Conservation (phyloP, 2,888 invertebrate genomes). For the Dysmachus trigonus region DNA sequence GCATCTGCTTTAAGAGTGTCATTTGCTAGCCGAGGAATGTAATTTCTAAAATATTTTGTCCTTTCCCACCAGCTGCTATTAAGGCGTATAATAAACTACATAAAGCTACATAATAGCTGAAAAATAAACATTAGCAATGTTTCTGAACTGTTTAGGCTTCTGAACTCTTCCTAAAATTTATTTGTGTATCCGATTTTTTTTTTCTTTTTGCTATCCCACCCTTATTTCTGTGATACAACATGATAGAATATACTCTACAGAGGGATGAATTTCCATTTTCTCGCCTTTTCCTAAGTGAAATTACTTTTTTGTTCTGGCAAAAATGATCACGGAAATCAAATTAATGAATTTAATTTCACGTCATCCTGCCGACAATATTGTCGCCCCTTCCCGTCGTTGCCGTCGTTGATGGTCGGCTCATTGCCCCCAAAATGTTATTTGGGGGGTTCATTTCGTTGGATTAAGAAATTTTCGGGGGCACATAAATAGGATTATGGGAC, state of each 20-base stretch:
- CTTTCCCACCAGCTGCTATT: slow-evolving; percentile 18
- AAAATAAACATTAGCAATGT: background rate
- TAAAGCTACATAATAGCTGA: background rate
- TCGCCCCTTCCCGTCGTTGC: background rate
- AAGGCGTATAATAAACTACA: no score
- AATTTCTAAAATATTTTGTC: slow-evolving; percentile 25
- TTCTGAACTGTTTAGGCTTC: background rate
- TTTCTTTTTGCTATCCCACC: background rate
- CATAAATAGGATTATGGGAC: background rate
- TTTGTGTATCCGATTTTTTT: background rate
- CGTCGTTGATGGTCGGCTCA: background rate
- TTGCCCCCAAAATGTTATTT: background rate
- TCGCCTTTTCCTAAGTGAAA: background rate
- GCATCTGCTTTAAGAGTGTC: slow-evolving; percentile 1
- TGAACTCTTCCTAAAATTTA: background rate
- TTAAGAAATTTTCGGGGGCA: background rate
- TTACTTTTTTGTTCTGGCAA: background rate
- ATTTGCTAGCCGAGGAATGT: slow-evolving; percentile 2
- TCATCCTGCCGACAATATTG: background rate
- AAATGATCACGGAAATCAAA: slow-evolving; percentile 31
- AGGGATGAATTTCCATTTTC: background rate
- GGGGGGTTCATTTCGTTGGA: background rate
- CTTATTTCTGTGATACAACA: background rate
- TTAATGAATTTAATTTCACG: slow-evolving; percentile 35
- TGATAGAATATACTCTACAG: background rate